These are phyloP conservation scores for Tragulus kanchil DNA, from an alignment of 2,113 vertebrate species.

Conservation along the genomic window DNA sequence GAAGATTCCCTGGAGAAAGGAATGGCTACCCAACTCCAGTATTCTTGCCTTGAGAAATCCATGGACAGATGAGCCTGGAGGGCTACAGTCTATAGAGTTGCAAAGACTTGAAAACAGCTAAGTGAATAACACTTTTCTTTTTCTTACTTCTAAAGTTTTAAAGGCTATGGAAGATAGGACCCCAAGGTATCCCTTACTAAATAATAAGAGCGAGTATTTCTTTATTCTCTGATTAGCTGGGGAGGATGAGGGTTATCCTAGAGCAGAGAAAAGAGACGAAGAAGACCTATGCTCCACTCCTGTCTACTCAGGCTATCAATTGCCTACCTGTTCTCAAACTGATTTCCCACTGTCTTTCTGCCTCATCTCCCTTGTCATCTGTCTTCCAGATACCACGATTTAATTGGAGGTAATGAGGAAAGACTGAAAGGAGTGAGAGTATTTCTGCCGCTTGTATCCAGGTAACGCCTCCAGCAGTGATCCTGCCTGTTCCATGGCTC, in stretches of 20 bases:
- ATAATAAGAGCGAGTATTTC: not conserved
- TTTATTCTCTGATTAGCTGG: not conserved
- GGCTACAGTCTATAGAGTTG: not conserved
- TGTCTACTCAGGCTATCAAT: not conserved
- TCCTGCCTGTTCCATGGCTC: not conserved
- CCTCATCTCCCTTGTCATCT: not conserved
- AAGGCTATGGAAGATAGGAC: not conserved
- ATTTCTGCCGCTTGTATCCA: not conserved
- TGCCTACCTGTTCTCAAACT: not conserved
- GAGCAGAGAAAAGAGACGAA: not conserved
- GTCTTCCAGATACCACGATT: not conserved
- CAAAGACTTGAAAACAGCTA: not conserved
- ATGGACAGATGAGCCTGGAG: not conserved
- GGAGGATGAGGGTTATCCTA: not conserved
- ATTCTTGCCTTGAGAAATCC: not conserved
- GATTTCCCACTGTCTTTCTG: no score
- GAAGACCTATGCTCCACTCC: not conserved
- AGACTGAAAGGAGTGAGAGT: not conserved
- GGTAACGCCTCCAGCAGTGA: not conserved
- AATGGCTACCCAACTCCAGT: not conserved
- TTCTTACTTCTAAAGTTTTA: not conserved
- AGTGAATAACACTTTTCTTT: not conserved
- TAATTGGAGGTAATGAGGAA: not conserved
- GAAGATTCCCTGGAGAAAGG: not conserved
- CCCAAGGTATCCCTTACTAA: not conserved